Percentiles rank a stretch among this genome's conserved stretches.
phyloP scores from a whole-genome alignment of 2,888 invertebrate species.

The Tyria jacobaeae region DNA sequence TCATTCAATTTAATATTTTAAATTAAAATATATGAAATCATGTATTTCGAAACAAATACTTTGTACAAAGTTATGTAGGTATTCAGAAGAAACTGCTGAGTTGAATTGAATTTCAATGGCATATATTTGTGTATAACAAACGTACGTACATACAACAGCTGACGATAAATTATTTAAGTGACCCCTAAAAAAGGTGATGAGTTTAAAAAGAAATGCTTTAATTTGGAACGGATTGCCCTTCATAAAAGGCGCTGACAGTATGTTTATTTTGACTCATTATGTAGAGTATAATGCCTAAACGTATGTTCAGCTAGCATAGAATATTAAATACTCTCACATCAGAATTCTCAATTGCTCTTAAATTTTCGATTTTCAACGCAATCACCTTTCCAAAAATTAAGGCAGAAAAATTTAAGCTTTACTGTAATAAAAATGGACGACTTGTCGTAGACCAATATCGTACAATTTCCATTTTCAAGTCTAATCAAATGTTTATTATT shows the following conservation, averaged over 20 bases:
- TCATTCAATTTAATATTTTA: slow-evolving; percentile 19
- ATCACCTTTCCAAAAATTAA: too few relatives aligned
- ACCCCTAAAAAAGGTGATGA: too few relatives aligned
- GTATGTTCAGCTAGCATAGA: background rate
- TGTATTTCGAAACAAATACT: slow-evolving; percentile 32
- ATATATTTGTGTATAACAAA: slow-evolving; percentile 35
- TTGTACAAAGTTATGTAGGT: slow-evolving; percentile 20
- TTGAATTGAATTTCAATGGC: slow-evolving; percentile 53
- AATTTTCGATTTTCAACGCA: too few relatives aligned
- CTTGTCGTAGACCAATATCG: too few relatives aligned
- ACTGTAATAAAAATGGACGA: background rate
- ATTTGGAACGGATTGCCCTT: slow-evolving; percentile 21
- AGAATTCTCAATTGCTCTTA: too few relatives aligned
- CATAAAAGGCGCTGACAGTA: slow-evolving; percentile 23
- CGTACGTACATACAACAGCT: too few relatives aligned
- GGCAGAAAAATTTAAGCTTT: background rate
- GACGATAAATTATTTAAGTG: slow-evolving; percentile 34
- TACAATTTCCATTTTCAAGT: too few relatives aligned
- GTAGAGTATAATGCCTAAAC: background rate
- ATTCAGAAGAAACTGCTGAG: slow-evolving; percentile 33
- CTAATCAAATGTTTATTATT: background rate
- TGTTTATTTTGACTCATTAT: background rate
- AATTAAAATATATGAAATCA: slow-evolving; percentile 20
- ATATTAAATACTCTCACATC: background rate
- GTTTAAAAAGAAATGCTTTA: slow-evolving; percentile 12